These are phyloP conservation scores for Hydrolagus colliei DNA, from an alignment of 2,797 vertebrate species.

Conservation along the genomic window DNA sequence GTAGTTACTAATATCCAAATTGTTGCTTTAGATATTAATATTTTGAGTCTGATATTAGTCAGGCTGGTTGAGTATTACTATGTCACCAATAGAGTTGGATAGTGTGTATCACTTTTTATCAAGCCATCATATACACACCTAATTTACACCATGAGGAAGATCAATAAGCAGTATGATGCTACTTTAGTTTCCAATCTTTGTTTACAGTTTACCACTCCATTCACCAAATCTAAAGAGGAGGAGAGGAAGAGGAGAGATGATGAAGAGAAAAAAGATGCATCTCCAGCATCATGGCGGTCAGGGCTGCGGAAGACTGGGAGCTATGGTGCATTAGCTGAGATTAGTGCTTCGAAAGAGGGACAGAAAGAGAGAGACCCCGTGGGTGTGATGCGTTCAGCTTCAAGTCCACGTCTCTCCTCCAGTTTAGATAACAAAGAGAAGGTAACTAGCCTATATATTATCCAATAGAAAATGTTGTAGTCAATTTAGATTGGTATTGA, in stretches of 20 bases:
- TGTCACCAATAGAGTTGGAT: neutral
- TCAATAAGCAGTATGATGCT: neutral
- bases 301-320: constrained; percentile 95
- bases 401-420: constrained; percentile 89
- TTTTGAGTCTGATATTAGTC: neutral
- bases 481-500: neutral
- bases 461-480: neutral
- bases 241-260: constrained; percentile 46
- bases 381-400: constrained; percentile 94
- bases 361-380: constrained; percentile 86
- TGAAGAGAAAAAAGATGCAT: constrained; percentile 77
- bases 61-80: neutral
- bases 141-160: neutral
- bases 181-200: constrained; percentile 32
- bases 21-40: neutral
- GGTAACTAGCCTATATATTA: neutral
- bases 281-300: constrained; percentile 86
- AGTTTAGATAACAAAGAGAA: constrained; percentile 89
- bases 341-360: constrained; percentile 89
- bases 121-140: neutral
- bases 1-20: neutral
- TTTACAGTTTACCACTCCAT: constrained; percentile 61
- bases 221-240: constrained; percentile 84
- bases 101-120: neutral
- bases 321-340: constrained; percentile 90